A percentile compares a stretch with the other conserved stretches of the same genome.
phyloP scores from a whole-genome alignment of 1,140 invertebrate genomes.

The Drosophila quadrilineata region DNA sequence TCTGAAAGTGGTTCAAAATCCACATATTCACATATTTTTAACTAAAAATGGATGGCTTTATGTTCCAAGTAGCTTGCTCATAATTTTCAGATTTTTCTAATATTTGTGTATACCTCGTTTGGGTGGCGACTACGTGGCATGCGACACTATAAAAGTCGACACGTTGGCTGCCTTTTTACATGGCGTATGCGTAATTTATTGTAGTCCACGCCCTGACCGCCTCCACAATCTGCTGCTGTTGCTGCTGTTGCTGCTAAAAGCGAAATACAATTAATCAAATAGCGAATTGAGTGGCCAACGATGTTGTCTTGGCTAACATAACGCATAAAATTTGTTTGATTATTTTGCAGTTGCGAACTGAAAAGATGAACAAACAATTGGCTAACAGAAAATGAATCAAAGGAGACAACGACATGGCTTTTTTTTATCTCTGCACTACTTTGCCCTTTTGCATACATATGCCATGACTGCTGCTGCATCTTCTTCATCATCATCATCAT shows the following conservation, averaged over 20 bases:
- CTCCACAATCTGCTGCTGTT: neutral
- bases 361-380: slow-evolving; percentile 48
- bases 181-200: slow-evolving; percentile 56
- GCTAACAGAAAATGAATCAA: slow-evolving; percentile 41
- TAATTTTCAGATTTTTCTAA: too few relatives aligned
- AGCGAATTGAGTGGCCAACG: neutral
- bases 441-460: slow-evolving; percentile 25
- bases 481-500: too few relatives aligned
- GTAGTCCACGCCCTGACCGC: slow-evolving; percentile 19
- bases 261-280: slow-evolving; percentile 29
- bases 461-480: neutral
- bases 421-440: slow-evolving; percentile 37
- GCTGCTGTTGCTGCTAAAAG: neutral
- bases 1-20: too few relatives aligned
- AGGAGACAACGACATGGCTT: too few relatives aligned
- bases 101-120: too few relatives aligned
- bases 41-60: too few relatives aligned
- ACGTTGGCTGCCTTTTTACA: slow-evolving; percentile 7
- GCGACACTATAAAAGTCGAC: too few relatives aligned
- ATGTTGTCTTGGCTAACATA: neutral
- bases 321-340: slow-evolving; percentile 31
- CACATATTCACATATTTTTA: too few relatives aligned
- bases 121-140: too few relatives aligned
- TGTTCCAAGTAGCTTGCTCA: too few relatives aligned
- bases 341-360: slow-evolving; percentile 61